These are phyloP conservation scores for Leucopternis melanops DNA, from an alignment of 2,113 vertebrate genomes.

Conservation along the genomic window DNA sequence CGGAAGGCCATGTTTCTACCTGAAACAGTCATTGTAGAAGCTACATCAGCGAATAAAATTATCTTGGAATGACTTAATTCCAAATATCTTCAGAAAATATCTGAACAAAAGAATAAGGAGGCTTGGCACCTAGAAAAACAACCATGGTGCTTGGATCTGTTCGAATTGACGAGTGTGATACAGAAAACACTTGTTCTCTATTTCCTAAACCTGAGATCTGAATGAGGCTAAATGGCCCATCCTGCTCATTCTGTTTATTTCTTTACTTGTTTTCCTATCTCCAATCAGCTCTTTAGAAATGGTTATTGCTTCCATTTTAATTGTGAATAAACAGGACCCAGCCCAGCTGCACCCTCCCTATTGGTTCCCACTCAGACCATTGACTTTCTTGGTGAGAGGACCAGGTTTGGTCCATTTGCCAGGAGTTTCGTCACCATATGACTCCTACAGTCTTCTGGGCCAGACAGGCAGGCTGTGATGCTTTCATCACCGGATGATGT, in stretches of 20 bases:
- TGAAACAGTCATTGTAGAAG: not conserved
- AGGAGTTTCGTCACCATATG: not conserved
- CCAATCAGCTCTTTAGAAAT: not conserved
- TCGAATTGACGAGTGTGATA: fast-evolving
- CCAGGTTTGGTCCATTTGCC: not conserved
- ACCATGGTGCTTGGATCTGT: not conserved
- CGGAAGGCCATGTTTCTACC: not conserved
- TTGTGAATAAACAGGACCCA: not conserved
- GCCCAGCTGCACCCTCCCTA: not conserved
- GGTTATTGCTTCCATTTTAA: not conserved
- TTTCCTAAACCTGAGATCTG: not conserved
- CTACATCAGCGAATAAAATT: not conserved
- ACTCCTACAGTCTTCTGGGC: not conserved
- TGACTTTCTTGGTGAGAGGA: not conserved
- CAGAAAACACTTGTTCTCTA: not conserved
- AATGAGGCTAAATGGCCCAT: not conserved
- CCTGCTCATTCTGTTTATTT: not conserved
- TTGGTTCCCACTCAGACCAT: not conserved
- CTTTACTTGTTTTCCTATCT: not conserved
- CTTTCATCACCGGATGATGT: not conserved
- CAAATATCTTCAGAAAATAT: not conserved
- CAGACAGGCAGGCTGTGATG: not conserved
- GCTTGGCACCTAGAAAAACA: not conserved
- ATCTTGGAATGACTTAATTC: not conserved
- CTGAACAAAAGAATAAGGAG: not conserved